phyloP scores from a whole-genome alignment of 1,140 invertebrate genomes.

The Homarus americanus region DNA sequence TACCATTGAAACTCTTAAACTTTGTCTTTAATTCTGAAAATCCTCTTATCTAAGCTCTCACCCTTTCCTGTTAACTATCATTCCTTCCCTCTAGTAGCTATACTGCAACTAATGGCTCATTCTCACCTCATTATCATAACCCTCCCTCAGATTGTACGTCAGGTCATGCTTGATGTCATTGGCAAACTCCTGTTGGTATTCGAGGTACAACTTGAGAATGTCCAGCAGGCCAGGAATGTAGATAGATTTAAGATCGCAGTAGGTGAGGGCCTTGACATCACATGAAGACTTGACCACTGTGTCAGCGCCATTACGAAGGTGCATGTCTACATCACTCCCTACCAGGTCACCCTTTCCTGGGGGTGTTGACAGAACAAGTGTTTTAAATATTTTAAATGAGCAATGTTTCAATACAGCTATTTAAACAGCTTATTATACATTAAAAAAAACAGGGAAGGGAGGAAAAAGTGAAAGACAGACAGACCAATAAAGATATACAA shows the following conservation, averaged over 20 bases:
- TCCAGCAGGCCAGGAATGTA: slow-evolving; percentile 94
- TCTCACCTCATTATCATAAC: slow-evolving; percentile 90
- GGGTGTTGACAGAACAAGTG: not conserved
- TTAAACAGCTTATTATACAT: too few relatives aligned
- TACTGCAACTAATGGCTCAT: too few relatives aligned
- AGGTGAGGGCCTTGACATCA: slow-evolving; percentile 95
- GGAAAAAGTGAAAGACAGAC: too few relatives aligned
- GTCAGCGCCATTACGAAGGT: slow-evolving; percentile 80
- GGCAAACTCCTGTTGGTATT: slow-evolving; percentile 95
- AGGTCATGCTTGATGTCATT: slow-evolving; percentile 97
- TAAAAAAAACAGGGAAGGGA: too few relatives aligned
- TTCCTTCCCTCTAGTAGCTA: too few relatives aligned
- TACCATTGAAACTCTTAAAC: too few relatives aligned
- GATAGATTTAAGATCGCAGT: slow-evolving; percentile 97
- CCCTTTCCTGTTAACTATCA: too few relatives aligned
- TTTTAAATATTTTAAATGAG: too few relatives aligned
- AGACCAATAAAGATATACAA: not conserved
- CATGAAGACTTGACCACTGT: slow-evolving; percentile 94
- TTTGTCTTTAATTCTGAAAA: too few relatives aligned
- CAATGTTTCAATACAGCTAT: too few relatives aligned
- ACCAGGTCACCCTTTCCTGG: slow-evolving; percentile 96
- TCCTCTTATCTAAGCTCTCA: too few relatives aligned
- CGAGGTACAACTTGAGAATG: slow-evolving; percentile 92
- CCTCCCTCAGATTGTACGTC: slow-evolving; percentile 96
- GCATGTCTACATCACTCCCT: slow-evolving; percentile 90